Conservation (phyloP, 2,113 vertebrate species). For the Festucalex cinctus region DNA sequence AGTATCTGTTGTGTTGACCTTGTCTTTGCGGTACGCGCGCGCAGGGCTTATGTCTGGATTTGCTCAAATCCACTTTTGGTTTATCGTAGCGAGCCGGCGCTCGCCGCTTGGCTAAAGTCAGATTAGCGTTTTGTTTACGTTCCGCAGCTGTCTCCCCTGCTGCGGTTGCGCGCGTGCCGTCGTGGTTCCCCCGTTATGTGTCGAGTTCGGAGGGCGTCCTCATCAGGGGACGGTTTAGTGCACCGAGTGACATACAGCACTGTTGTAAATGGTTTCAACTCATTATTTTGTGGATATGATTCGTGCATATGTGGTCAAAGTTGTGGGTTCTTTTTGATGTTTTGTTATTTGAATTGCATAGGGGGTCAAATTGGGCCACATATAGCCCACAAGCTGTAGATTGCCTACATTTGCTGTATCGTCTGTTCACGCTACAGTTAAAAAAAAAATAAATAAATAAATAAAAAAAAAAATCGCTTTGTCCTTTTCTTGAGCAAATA, state of each 20-base stretch:
- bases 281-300: background rate
- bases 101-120: conserved; percentile 57
- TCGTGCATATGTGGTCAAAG: background rate
- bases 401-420: background rate
- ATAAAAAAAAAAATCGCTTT: too few relatives aligned
- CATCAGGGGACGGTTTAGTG: background rate
- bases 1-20: conserved; percentile 21
- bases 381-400: background rate
- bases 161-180: conserved; percentile 11
- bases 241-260: background rate
- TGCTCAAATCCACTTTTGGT: conserved; percentile 53
- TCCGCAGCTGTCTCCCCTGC: conserved; percentile 37
- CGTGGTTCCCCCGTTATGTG: conserved; percentile 28
- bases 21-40: conserved; percentile 41
- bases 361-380: background rate
- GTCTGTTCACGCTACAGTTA: too few relatives aligned
- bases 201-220: conserved; percentile 8
- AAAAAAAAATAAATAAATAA: too few relatives aligned
- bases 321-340: too few relatives aligned
- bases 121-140: conserved; percentile 62
- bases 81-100: conserved; percentile 62
- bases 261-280: background rate
- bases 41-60: conserved; percentile 68
- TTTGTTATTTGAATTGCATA: background rate
- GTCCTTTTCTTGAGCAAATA: too few relatives aligned